Conservation (phyloP, 2,888 invertebrate species). For the Platycheirus albimanus region DNA sequence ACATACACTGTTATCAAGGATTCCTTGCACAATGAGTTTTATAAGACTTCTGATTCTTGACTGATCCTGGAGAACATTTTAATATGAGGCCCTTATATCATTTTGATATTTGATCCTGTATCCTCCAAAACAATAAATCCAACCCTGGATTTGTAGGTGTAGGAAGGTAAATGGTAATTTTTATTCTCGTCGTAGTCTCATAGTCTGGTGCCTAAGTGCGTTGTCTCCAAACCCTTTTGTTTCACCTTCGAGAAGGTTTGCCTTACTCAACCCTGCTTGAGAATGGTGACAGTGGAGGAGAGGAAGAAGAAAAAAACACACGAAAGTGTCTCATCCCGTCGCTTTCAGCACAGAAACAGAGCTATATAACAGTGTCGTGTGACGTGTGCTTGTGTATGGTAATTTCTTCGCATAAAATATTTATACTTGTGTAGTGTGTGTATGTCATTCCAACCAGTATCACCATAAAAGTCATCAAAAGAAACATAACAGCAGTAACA, state of each 20-base stretch:
- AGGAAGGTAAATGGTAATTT: slow-evolving; percentile 27
- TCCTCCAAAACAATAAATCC: background rate
- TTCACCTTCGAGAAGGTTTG: slow-evolving; percentile 51
- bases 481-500: slow-evolving; percentile 72
- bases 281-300: background rate
- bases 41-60: no score
- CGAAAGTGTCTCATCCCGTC: slow-evolving; percentile 52
- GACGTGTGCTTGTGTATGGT: slow-evolving; percentile 64
- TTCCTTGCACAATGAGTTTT: no score
- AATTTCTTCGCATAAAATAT: slow-evolving; percentile 70
- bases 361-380: background rate
- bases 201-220: slow-evolving; percentile 58
- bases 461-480: slow-evolving; percentile 74
- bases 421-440: slow-evolving; percentile 64
- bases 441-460: slow-evolving; percentile 71
- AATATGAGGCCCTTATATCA: no score
- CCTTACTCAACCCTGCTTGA: background rate
- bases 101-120: no score
- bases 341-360: slow-evolving; percentile 12
- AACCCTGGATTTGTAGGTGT: slow-evolving; percentile 1
- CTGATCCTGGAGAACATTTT: no score
- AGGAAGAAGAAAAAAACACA: slow-evolving; percentile 8
- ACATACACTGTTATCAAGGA: no score
- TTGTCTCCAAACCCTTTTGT: slow-evolving; percentile 65
- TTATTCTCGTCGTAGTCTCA: slow-evolving; percentile 9